Evolutionary conservation across 2,113 vertebrate genomes (phyloP), one percentile per base, ranked within the genome.

Genomic region (Struthio camelus): DNA sequence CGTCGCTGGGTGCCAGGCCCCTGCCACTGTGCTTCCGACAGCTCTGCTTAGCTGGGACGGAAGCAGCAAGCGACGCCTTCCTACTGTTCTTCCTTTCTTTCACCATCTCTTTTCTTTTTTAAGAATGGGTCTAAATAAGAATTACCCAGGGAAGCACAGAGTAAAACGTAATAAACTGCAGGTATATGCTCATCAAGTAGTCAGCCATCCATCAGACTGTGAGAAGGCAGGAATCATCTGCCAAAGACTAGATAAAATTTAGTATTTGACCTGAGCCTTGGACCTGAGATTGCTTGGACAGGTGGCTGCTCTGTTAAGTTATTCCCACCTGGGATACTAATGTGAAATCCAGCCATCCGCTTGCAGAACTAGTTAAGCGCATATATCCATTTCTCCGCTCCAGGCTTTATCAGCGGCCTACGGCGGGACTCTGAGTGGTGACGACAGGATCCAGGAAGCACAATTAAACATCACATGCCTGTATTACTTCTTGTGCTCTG

Each of bases 261-360:
- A 90, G 79, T 94, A 3, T 93, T 93, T 97, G 71, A 96, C 95
- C 91, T 95, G 89, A 94, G 91, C 84, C 62, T 96, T 76, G n/a
- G n/a, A n/a, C n/a, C n/a, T n/a, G 73, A 85, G 94, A 91, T 78
- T 93, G 90, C 80, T 90, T 92, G 94, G 97, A 79, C 96, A 97
- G 96, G 93, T 96, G 95, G 96, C 95, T 95, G 84, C 84, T 94
- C 89, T 89, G 77, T 95, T 84, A 92, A 91, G 86, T 54, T 95
- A 78, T 95, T 95, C 94, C 95, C 94, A 85, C 72, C 72, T 89
- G 97, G 87, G 96, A 94, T 81, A 76, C 53, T 70, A 86, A 88
- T 77, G 56, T 40, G 86, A 97, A 94, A 72, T 64, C 42, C 61
- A 92, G 95, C 96, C 96, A 97, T 89, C 95, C 97, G 96, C 90